These are phyloP conservation scores for Heliconius cydno DNA, from an alignment of 2,888 invertebrate genomes.

Conservation along the genomic window DNA sequence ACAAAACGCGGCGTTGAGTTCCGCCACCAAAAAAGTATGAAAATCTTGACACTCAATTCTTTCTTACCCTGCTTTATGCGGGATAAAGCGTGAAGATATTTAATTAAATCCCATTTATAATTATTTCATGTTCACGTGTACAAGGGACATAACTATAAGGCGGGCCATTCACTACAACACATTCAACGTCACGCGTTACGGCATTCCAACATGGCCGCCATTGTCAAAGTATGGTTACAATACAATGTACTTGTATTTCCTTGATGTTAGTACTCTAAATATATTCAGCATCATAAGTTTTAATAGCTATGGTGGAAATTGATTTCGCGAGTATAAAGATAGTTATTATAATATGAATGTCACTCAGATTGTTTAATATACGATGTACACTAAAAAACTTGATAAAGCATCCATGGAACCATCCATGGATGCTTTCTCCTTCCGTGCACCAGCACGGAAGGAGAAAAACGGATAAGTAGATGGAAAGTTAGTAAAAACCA, in stretches of 20 bases:
- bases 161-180: constrained; percentile 29
- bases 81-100: not conserved
- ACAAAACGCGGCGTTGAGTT: no score
- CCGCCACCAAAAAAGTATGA: no score
- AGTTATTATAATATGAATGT: not conserved
- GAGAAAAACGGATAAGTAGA: no score
- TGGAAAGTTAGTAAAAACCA: not conserved
- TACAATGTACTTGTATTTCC: constrained; percentile 26
- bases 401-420: no score
- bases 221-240: constrained; percentile 46
- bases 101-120: not conserved
- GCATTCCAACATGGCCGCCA: constrained; percentile 56
- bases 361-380: not conserved
- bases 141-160: constrained; percentile 26
- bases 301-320: not conserved
- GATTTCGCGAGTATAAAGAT: not conserved
- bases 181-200: constrained; percentile 52
- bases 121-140: constrained; percentile 22
- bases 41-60: no score
- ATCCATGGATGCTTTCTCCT: no score
- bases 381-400: not conserved
- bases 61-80: no score
- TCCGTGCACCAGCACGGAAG: no score
- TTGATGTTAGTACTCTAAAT: constrained; percentile 25
- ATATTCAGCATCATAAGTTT: not conserved